Conservation (phyloP, 2,797 vertebrate species). For the Ceyx erithaca region DNA sequence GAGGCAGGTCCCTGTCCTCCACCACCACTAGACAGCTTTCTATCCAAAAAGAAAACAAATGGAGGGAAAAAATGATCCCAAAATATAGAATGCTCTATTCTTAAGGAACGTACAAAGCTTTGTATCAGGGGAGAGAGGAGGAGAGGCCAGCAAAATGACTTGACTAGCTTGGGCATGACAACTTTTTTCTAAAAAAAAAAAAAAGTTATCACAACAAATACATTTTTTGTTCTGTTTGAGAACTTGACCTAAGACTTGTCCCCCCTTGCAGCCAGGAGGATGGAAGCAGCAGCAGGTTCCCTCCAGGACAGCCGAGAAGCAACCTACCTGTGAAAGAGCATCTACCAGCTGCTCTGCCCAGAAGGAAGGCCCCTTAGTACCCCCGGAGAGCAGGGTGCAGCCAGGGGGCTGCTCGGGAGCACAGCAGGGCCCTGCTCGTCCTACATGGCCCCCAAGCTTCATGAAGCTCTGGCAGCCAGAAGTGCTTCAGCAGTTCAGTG, state of each 20-base stretch:
- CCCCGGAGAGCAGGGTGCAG: rapidly evolving
- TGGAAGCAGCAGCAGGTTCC: conserved; percentile 5
- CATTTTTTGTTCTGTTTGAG: background rate
- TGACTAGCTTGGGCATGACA: background rate
- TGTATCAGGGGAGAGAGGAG: background rate
- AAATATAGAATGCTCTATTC: conserved; percentile 8
- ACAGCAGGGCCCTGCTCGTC: background rate
- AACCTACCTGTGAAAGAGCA: background rate
- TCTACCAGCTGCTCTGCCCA: background rate
- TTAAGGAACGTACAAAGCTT: background rate
- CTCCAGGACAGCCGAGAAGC: background rate
- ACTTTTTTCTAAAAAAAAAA: background rate
- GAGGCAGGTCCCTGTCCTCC: conserved; percentile 19
- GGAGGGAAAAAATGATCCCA: background rate
- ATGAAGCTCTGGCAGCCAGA: background rate
- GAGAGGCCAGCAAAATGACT: background rate
- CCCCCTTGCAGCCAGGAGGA: background rate
- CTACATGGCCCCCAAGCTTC: rapidly evolving
- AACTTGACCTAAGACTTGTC: conserved; percentile 1
- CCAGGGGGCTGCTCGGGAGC: background rate
- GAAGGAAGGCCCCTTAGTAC: background rate
- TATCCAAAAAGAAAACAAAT: background rate
- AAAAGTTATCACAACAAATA: background rate
- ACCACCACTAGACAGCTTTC: conserved; percentile 2
- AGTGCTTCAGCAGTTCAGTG: rapidly evolving